Evolutionary conservation across 1,140 invertebrate species (phyloP), one percentile per base, ranked within the genome.

Genomic region (Choristoneura fumiferana): DNA sequence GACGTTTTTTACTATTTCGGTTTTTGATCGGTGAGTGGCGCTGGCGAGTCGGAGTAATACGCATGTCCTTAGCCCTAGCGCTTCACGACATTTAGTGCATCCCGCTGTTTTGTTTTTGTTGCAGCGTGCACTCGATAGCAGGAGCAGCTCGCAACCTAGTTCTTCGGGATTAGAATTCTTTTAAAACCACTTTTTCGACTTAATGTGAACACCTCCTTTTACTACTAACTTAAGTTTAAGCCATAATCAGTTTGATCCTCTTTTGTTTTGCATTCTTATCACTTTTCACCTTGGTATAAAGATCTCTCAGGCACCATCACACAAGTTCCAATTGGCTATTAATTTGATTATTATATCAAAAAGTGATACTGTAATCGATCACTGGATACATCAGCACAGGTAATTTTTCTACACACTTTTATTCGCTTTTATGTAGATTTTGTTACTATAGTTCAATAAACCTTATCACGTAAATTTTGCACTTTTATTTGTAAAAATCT

Each of bases 21-120:
- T 22, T 54, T 53, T 22, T 18, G 43, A 55, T 12, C 33, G 58
- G 40, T 56, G 53, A 63, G 54, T 17, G 52, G 53, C 53, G 53
- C 58, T 17, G 52, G 53, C 53, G 53, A 61, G 39, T 56, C 54
- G 40, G 58, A 40, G 53, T 66, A 71, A 80, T 63, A 61, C 54
- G 79, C 79, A 80, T 78, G 79, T 60, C 58, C 34, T 63, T 66
- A 63, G 54, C 64, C n/a, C 22, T 29, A 29, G 22, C 53, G 81
- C 81, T 82, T 84, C 49, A 40, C 70, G 73, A 81, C 76, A 76
- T 75, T 78, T 84, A 76, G 81, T 87, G 83, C 85, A 88, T 85
- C 67, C 78, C 82, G 81, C 72, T 73, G 78, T 86, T 83, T 57
- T 79, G 63, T 82, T 84, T 87, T 69, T 88, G 83, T 88, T 88